Conservation (phyloP, 37 sponge, comb jelly and placozoan genomes). For the Spongilla lacustris region DNA sequence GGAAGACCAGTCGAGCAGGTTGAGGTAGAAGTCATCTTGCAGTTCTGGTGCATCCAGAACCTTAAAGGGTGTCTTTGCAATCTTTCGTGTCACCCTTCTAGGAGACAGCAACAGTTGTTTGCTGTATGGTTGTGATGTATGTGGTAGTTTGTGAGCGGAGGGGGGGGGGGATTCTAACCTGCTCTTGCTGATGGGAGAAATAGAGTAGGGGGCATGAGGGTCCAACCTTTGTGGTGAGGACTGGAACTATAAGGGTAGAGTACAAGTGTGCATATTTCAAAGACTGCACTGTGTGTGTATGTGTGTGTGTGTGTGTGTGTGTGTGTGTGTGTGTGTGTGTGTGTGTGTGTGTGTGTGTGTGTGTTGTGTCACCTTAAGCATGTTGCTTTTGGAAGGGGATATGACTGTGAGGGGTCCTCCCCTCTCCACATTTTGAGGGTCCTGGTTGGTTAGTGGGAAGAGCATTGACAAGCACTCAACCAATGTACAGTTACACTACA, state of each 20-base stretch:
- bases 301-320: not conserved
- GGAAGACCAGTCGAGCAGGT: slow-evolving; percentile 97
- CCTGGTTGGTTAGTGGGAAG: slow-evolving; percentile 9
- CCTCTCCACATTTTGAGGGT: slow-evolving; percentile 31
- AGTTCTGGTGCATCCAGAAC: slow-evolving; percentile 99
- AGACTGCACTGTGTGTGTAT: not conserved
- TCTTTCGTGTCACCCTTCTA: slow-evolving; percentile 68
- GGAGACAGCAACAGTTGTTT: slow-evolving; percentile 35
- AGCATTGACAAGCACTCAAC: not conserved
- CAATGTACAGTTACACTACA: no score
- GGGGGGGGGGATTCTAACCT: slow-evolving; percentile 32
- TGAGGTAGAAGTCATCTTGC: slow-evolving; percentile 97
- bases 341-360: not conserved
- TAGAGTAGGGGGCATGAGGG: slow-evolving; percentile 42
- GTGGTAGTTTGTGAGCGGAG: no score
- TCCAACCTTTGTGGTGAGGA: slow-evolving; percentile 56
- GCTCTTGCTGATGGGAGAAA: slow-evolving; percentile 61
- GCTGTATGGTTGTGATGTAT: not conserved
- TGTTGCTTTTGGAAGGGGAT: slow-evolving; percentile 44
- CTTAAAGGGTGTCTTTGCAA: slow-evolving; percentile 91
- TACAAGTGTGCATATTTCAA: not conserved
- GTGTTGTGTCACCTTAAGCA: slow-evolving; percentile 34
- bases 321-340: not conserved
- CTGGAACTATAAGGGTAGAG: slow-evolving; percentile 20
- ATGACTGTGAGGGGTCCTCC: slow-evolving; percentile 2